Evolutionary conservation across 2,797 vertebrate species (phyloP).

Genomic region (Etheostoma nigrum): DNA sequence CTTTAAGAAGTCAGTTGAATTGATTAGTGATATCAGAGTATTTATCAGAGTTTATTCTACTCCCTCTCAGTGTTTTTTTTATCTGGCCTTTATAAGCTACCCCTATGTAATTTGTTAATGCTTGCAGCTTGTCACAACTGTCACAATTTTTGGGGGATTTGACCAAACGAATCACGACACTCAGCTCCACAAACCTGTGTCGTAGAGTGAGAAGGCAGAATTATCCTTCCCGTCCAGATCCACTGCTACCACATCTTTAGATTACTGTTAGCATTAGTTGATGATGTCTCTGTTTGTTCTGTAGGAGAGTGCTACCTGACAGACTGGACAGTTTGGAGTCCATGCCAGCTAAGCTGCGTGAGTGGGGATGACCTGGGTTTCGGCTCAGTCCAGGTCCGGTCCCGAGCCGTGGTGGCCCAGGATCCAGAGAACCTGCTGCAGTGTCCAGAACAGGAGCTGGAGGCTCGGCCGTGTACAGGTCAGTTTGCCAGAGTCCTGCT

Average conservation of each 20-base stretch:
- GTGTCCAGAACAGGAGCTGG: conserved; percentile 94
- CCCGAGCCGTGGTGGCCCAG: conserved; percentile 92
- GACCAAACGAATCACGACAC: too few species aligned
- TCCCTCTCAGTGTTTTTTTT: not conserved
- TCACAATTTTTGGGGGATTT: too few species aligned
- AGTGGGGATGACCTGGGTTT: conserved; percentile 92
- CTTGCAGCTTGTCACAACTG: not conserved
- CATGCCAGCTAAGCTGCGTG: conserved; percentile 93
- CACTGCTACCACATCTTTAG: too few species aligned
- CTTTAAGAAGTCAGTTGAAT: too few species aligned
- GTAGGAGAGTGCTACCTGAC: conserved; percentile 96
- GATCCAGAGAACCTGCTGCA: conserved; percentile 94
- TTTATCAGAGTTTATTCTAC: not conserved
- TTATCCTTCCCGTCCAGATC: too few species aligned
- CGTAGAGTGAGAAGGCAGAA: too few species aligned
- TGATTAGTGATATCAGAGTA: too few species aligned
- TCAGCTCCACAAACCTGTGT: too few species aligned
- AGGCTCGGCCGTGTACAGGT: conserved; percentile 93
- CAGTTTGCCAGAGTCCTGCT: not conserved
- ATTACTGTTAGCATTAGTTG: not conserved
- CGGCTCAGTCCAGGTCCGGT: conserved; percentile 94
- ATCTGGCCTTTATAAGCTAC: not conserved
- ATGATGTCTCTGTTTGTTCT: conserved; percentile 12
- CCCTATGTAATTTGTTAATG: not conserved
- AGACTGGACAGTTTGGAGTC: conserved; percentile 95